Evolutionary conservation across 2,113 vertebrate genomes (phyloP).

Genomic region (Aix galericulata): DNA sequence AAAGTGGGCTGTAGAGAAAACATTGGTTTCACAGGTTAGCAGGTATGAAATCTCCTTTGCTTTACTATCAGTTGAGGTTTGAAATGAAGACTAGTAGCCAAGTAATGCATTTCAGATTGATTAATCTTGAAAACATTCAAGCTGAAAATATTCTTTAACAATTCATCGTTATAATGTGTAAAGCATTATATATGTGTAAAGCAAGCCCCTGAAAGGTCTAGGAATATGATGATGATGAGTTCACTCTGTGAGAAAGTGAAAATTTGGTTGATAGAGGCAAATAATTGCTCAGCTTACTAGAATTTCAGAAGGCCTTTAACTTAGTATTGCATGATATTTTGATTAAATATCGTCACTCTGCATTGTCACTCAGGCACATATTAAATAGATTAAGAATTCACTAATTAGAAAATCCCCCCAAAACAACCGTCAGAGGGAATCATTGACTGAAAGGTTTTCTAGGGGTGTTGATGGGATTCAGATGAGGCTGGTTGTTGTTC

Average conservation of each 20-base stretch:
- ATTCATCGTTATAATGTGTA: background rate
- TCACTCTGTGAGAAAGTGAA: background rate
- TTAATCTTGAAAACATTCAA: background rate
- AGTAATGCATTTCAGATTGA: background rate
- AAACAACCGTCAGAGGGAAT: background rate
- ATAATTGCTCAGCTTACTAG: background rate
- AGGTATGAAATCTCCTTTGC: background rate
- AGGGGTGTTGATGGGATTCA: background rate
- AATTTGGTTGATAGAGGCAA: background rate
- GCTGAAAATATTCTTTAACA: background rate
- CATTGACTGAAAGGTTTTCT: background rate
- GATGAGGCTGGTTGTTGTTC: background rate
- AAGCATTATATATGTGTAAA: background rate
- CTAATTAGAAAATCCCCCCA: background rate
- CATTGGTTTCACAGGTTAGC: background rate
- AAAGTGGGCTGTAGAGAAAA: background rate
- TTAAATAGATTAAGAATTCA: background rate
- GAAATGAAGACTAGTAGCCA: background rate
- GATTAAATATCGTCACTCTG: background rate
- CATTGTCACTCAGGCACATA: background rate
- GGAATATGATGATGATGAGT: background rate
- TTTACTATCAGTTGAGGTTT: background rate
- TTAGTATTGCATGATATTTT: background rate
- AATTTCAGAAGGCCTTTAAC: background rate
- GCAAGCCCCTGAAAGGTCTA: background rate